Conservation (phyloP, 1,140 invertebrate genomes). For the Oncopodura yosiiana region DNA sequence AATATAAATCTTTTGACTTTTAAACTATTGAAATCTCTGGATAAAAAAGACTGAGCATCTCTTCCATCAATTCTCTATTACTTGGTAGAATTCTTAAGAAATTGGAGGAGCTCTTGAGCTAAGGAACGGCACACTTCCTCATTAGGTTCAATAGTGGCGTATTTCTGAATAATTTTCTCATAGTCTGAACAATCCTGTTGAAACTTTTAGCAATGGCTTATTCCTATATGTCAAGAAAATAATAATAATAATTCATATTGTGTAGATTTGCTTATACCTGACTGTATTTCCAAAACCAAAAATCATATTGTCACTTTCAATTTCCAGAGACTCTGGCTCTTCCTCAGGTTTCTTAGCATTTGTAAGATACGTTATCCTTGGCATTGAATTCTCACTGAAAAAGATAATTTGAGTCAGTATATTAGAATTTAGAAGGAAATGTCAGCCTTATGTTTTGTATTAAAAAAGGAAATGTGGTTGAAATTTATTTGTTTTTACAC, state of each 20-base stretch:
- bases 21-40: too few species aligned
- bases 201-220: slow-evolving; percentile 56
- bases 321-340: neutral
- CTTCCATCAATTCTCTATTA: slow-evolving; percentile 1
- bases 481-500: too few species aligned
- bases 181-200: slow-evolving; percentile 50
- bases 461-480: too few species aligned
- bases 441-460: too few species aligned
- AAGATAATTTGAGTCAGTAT: too few species aligned
- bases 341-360: neutral
- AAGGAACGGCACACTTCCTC: slow-evolving; percentile 56
- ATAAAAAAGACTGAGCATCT: too few species aligned
- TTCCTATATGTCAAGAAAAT: too few species aligned
- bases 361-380: slow-evolving; percentile 9
- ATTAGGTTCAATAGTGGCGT: slow-evolving; percentile 13
- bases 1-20: too few species aligned
- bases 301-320: neutral
- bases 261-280: slow-evolving; percentile 45
- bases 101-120: slow-evolving; percentile 48
- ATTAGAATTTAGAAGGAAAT: too few species aligned
- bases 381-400: too few species aligned
- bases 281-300: slow-evolving; percentile 54
- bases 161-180: slow-evolving; percentile 43
- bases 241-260: too few species aligned
- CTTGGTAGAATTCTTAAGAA: slow-evolving; percentile 40